A percentile compares a stretch with the other conserved stretches of the same genome.
Conservation (phyloP, 1,140 invertebrate species). For the Bombus picipes region DNA sequence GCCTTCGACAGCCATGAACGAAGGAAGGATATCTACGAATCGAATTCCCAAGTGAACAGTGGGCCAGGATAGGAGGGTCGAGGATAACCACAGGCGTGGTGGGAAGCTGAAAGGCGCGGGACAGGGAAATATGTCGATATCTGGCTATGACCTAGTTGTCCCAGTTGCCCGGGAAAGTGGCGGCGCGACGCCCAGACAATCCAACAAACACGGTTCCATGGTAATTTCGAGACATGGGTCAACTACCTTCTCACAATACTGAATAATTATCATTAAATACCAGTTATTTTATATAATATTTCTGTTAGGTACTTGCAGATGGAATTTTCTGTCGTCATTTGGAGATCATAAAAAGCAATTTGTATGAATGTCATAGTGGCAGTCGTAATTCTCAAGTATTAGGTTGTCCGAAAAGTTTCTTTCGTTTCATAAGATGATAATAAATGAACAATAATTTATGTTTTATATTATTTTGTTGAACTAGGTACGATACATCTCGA, state of each 20-base stretch:
- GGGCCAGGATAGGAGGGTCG: conserved; percentile 10
- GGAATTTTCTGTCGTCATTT: too few species aligned
- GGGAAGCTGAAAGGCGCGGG: conserved; percentile 29
- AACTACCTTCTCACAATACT: background rate
- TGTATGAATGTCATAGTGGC: too few species aligned
- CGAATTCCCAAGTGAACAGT: background rate
- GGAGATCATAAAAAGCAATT: too few species aligned
- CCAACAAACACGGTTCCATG: background rate
- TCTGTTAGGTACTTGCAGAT: too few species aligned
- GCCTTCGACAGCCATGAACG: background rate
- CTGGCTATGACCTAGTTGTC: conserved; percentile 63
- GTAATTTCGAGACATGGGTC: background rate
- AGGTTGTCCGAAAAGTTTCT: too few species aligned
- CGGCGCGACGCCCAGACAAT: conserved; percentile 24
- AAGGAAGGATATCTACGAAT: background rate
- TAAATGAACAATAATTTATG: too few species aligned
- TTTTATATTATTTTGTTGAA: too few species aligned
- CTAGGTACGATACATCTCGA: too few species aligned
- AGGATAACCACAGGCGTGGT: conserved; percentile 31
- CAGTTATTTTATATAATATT: too few species aligned
- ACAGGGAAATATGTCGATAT: conserved; percentile 58
- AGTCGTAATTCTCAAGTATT: too few species aligned
- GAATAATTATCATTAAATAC: too few species aligned
- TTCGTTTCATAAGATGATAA: too few species aligned
- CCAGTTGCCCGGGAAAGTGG: conserved; percentile 60